A percentile compares a stretch with the other conserved stretches of the same genome.
phyloP scores from a whole-genome alignment of 2,888 invertebrate genomes.

The Drosophila anomalata region DNA sequence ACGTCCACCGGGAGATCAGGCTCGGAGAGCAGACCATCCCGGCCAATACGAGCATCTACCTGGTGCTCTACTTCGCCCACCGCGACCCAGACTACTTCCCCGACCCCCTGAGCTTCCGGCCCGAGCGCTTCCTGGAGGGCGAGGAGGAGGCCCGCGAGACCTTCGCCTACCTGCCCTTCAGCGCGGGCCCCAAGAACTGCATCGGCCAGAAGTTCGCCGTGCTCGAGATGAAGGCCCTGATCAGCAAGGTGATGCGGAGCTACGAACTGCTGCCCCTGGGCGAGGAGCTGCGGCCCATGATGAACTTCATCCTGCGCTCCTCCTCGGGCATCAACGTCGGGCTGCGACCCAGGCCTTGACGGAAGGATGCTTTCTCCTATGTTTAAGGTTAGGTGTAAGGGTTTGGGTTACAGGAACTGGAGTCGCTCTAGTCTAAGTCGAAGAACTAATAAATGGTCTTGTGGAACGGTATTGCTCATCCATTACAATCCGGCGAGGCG shows the following conservation, averaged over 20 bases:
- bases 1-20: slow-evolving; percentile 84
- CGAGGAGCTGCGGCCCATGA: slow-evolving; percentile 57
- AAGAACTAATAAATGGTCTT: no score
- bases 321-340: slow-evolving; percentile 67
- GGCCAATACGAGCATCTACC: slow-evolving; percentile 68
- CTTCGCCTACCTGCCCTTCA: slow-evolving; percentile 77
- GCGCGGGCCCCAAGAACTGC: slow-evolving; percentile 80
- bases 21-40: slow-evolving; percentile 81
- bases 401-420: slow-evolving; percentile 17
- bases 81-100: slow-evolving; percentile 67
- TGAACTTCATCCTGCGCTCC: slow-evolving; percentile 74
- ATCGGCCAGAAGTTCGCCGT: slow-evolving; percentile 81
- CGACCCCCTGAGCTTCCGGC: slow-evolving; percentile 71
- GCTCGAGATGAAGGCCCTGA: slow-evolving; percentile 76
- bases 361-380: not conserved
- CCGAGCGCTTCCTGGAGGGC: slow-evolving; percentile 84
- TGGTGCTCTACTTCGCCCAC: slow-evolving; percentile 62
- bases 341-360: slow-evolving; percentile 52
- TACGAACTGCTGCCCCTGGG: slow-evolving; percentile 74
- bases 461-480: slow-evolving; percentile 17
- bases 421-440: not conserved
- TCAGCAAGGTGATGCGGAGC: slow-evolving; percentile 70
- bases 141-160: slow-evolving; percentile 64
- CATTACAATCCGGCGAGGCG: slow-evolving; percentile 24
- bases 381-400: not conserved